These are phyloP conservation scores for Amphilophus citrinellus DNA, from an alignment of 2,113 vertebrate genomes.

Conservation along the genomic window DNA sequence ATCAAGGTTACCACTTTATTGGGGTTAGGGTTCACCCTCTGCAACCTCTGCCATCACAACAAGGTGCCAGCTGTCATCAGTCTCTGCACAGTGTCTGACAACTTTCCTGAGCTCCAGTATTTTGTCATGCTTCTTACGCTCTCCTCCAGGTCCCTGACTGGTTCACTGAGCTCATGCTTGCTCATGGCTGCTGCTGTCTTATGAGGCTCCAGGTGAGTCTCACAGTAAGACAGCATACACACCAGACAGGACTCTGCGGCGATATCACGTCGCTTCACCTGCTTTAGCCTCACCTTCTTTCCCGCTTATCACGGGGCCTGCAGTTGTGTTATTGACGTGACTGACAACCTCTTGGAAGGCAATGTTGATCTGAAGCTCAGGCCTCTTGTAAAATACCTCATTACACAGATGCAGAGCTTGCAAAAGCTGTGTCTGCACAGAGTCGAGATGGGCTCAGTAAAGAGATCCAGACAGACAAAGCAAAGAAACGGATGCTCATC, in stretches of 20 bases:
- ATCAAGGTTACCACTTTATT: background rate
- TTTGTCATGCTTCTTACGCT: background rate
- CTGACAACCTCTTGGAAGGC: background rate
- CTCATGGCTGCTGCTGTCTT: background rate
- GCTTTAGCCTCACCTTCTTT: background rate
- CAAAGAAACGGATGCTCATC: background rate
- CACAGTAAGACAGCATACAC: constrained; percentile 1
- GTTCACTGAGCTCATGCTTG: background rate
- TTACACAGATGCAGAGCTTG: background rate
- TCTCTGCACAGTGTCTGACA: background rate
- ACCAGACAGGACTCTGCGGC: background rate
- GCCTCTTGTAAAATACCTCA: background rate
- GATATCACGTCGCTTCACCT: background rate
- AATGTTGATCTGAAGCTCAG: background rate
- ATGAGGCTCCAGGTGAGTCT: constrained; percentile 9
- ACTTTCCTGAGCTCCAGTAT: background rate
- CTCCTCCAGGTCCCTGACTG: background rate
- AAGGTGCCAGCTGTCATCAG: background rate
- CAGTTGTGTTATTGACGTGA: background rate
- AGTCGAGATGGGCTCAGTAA: background rate
- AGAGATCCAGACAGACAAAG: background rate
- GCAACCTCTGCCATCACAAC: background rate
- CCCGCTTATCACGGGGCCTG: background rate
- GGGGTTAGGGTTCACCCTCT: background rate
- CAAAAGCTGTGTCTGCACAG: background rate